Base-by-base conservation (phyloP, 2,888 invertebrate genomes). In the Crocallis elinguaria region DNA sequence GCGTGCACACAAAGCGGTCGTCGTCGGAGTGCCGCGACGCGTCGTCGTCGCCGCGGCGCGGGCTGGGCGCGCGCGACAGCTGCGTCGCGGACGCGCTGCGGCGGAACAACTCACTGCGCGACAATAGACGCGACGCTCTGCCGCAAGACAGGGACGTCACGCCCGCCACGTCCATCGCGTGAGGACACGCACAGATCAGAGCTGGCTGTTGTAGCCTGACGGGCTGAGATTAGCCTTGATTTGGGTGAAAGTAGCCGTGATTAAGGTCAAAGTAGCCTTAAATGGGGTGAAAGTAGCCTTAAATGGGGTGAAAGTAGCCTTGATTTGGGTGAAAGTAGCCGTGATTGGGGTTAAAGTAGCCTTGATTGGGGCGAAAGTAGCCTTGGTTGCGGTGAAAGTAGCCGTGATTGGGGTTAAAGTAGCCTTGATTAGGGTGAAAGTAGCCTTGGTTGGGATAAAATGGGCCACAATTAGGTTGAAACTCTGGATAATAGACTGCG, bases 21-120 rank as follows among this genome's bases (percentile, higher is more conserved):
- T 91, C 92, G 0, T 92, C 92, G 0, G 92, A 92, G 66, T 92
- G 92, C 49, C 81, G 92, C 9, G 92, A 92, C 11, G 66, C 83
- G 0, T 76, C 79, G 0, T 83, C 82, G 0, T 87, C 88, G 0
- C 85, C 88, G 0, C 80, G 91, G 0, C 78, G 88, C 23, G 82
- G 87, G 0, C 75, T 88, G 39, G 86, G 86, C 6, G 84, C 84
- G 25, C 77, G 87, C 14, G 86, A 86, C 57, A 73, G 54, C 25
- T 83, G 83, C 1, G 73, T 86, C 57, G 83, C 82, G 27, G 89
- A 90, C 70, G 84, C 84, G 29, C 67, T 91, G 17, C 75, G 91
- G 0, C 70, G 91, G 5, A 90, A 90, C 77, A 90, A 88, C 62
- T 88, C 88, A 4, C 55, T 91, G 49, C 75, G 90, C 17, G 90